Evolutionary conservation across 2,113 vertebrate genomes (phyloP).

Genomic region (Lamprotornis superbus): DNA sequence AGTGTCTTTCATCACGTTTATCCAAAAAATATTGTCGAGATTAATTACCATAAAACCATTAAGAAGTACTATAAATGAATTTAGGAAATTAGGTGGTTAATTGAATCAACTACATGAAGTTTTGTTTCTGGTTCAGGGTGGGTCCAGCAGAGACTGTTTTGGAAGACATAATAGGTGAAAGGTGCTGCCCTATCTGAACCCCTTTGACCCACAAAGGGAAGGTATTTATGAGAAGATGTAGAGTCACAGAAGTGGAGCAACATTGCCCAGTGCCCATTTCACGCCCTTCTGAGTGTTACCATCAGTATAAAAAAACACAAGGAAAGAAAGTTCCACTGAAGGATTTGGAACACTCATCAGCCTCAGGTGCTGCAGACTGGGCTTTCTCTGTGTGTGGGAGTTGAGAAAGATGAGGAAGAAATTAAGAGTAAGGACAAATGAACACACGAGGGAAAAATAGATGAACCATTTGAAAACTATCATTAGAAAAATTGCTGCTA

Average conservation of each 20-base stretch:
- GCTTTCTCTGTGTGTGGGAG: not conserved
- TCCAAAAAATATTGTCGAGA: not conserved
- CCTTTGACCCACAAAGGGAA: not conserved
- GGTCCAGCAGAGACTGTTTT: not conserved
- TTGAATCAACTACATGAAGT: not conserved
- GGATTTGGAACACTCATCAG: not conserved
- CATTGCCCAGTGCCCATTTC: not conserved
- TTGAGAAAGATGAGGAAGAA: not conserved
- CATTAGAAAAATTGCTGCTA: slow-evolving; percentile 3
- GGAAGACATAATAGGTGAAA: not conserved
- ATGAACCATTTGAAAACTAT: not conserved
- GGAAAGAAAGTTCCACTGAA: not conserved
- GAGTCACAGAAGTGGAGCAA: not conserved
- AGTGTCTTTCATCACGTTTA: not conserved
- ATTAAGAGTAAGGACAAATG: not conserved
- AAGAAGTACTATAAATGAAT: not conserved
- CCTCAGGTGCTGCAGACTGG: not conserved
- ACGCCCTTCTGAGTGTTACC: not conserved
- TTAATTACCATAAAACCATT: not conserved
- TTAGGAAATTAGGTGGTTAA: not conserved
- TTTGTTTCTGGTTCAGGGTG: not conserved
- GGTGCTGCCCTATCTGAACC: not conserved
- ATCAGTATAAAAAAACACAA: not conserved
- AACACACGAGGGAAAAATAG: not conserved
- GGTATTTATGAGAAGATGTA: not conserved